These are phyloP conservation scores for Ischnura elegans DNA, from an alignment of 2,888 invertebrate genomes.

Conservation along the genomic window DNA sequence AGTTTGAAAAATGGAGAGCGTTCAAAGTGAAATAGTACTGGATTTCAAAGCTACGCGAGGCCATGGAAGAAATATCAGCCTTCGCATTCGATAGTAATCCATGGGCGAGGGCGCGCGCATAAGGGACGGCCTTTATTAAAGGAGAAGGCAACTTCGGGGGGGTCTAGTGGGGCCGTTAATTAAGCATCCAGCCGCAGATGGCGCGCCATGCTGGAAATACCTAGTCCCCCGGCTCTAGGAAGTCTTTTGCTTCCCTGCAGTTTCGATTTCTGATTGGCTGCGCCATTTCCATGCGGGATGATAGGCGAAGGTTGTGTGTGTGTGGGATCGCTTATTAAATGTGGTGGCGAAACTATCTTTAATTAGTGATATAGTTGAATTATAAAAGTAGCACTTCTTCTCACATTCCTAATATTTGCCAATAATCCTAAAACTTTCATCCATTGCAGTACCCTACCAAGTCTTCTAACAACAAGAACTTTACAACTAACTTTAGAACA, in stretches of 20 bases:
- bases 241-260: not conserved
- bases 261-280: not conserved
- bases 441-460: too few species aligned
- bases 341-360: too few species aligned
- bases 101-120: not conserved
- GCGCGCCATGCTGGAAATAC: conserved; percentile 1
- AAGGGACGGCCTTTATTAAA: conserved; percentile 27
- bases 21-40: conserved; percentile 21
- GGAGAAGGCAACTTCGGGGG: conserved; percentile 15
- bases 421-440: too few species aligned
- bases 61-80: conserved; percentile 18
- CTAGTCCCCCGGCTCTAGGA: conserved; percentile 10
- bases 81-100: conserved; percentile 20
- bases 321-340: too few species aligned
- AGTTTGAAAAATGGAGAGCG: not conserved
- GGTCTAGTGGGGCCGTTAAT: conserved; percentile 8
- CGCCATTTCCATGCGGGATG: not conserved
- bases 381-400: too few species aligned
- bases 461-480: too few species aligned
- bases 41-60: not conserved
- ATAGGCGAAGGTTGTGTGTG: too few species aligned
- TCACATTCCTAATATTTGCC: too few species aligned
- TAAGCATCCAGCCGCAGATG: conserved; percentile 20
- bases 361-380: too few species aligned
- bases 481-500: too few species aligned